These are phyloP conservation scores for Eunapius fragilis DNA, from an alignment of 37 sponge, comb jelly and placozoan species.

Conservation along the genomic window DNA sequence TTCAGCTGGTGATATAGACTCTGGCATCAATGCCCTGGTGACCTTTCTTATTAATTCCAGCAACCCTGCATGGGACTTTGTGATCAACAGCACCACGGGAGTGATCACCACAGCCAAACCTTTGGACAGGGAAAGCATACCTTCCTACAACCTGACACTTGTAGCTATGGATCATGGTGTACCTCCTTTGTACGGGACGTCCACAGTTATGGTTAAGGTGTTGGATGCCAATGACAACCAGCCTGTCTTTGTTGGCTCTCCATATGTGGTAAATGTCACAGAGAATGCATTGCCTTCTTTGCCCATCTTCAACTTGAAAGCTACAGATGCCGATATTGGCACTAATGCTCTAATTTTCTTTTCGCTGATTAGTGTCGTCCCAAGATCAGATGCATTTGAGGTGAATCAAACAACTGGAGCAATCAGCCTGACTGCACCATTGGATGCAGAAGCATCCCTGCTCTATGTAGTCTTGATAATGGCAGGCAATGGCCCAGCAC, in stretches of 20 bases:
- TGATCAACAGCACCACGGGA: conserved; percentile 43
- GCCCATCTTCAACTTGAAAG: conserved; percentile 31
- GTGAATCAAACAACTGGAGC: conserved; percentile 50
- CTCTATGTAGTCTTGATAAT: conserved; percentile 11
- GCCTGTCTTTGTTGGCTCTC: conserved; percentile 47
- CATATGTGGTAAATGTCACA: conserved; percentile 12
- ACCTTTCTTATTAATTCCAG: conserved; percentile 30
- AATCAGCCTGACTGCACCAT: background rate
- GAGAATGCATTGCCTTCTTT: conserved; percentile 28
- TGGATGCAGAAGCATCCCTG: conserved; percentile 46
- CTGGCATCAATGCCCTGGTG: conserved; percentile 46
- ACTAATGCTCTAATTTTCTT: conserved; percentile 36
- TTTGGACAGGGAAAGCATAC: conserved; percentile 58
- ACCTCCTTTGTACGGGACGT: conserved; percentile 18
- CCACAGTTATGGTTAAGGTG: conserved; percentile 37
- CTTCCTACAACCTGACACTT: conserved; percentile 30
- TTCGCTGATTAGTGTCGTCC: background rate
- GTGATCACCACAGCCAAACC: conserved; percentile 18
- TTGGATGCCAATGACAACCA: conserved; percentile 69
- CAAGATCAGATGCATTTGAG: conserved; percentile 13
- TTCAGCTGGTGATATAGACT: conserved; percentile 51
- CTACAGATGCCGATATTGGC: conserved; percentile 64
- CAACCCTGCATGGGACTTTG: conserved; percentile 32
- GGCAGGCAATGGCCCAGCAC: conserved; percentile 37
- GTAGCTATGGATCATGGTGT: conserved; percentile 39